A percentile compares a stretch with the other conserved stretches of the same genome.
Evolutionary conservation across 2,113 vertebrate species (phyloP).

Genomic region (Pomatostomus ruficeps): DNA sequence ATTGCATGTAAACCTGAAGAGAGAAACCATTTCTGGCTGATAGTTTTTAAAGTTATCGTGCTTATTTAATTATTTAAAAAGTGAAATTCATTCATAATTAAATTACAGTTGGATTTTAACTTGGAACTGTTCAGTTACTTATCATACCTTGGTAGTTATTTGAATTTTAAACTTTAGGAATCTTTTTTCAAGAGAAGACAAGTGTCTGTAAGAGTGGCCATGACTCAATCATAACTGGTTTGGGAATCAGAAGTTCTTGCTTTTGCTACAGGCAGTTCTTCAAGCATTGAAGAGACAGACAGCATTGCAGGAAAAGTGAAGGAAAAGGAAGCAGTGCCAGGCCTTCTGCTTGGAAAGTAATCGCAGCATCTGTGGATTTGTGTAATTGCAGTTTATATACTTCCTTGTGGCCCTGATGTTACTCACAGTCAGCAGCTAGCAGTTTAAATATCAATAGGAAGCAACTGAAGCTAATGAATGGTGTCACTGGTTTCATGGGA

Average conservation of each 20-base stretch:
- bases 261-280: background rate
- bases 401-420: background rate
- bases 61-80: background rate
- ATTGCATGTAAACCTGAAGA: background rate
- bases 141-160: background rate
- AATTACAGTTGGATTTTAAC: background rate
- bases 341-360: background rate
- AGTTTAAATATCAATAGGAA: background rate
- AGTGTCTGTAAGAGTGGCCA: background rate
- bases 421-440: background rate
- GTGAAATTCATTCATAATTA: background rate
- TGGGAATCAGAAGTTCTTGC: background rate
- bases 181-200: background rate
- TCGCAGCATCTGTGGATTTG: background rate
- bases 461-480: background rate
- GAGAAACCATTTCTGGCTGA: background rate
- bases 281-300: background rate
- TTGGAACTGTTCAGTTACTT: background rate
- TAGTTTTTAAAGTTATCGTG: background rate
- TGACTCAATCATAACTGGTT: background rate
- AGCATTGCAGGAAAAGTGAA: background rate
- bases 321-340: background rate
- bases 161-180: background rate
- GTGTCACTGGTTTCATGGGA: background rate
- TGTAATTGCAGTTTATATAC: fast-evolving